Conservation (phyloP, 2,888 invertebrate species). For the Oithona nana region DNA sequence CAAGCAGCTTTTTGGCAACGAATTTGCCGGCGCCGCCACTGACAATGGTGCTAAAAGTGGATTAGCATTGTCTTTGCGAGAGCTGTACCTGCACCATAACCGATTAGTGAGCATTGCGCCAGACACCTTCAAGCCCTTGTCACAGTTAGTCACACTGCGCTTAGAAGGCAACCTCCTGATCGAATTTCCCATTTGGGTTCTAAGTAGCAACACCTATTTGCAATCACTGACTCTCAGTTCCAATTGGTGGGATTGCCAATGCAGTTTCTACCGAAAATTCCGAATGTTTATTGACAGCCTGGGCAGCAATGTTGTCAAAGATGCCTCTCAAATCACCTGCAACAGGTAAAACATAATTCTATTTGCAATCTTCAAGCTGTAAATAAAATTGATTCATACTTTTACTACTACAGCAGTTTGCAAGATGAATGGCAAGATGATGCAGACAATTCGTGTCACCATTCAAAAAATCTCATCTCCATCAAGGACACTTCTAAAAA, state of each 20-base stretch:
- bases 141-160: slow-evolving; percentile 42
- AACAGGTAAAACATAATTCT: not conserved
- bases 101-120: slow-evolving; percentile 47
- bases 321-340: not conserved
- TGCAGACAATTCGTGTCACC: too few species aligned
- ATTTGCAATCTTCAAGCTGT: not conserved
- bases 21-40: slow-evolving; percentile 43
- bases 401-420: too few species aligned
- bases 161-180: slow-evolving; percentile 51
- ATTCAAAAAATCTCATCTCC: not conserved
- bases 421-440: too few species aligned
- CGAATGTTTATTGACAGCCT: slow-evolving; percentile 12
- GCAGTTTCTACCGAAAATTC: slow-evolving; percentile 12
- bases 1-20: slow-evolving; percentile 48
- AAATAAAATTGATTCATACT: too few species aligned
- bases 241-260: slow-evolving; percentile 15
- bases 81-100: slow-evolving; percentile 54
- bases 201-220: slow-evolving; percentile 6
- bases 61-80: slow-evolving; percentile 46
- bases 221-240: not conserved
- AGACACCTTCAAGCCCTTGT: slow-evolving; percentile 46
- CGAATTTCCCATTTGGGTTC: slow-evolving; percentile 44
- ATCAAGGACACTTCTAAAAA: not conserved
- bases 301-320: not conserved
- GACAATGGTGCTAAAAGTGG: too few species aligned